Evolutionary conservation across 2,888 invertebrate genomes (phyloP).

Genomic region (Punctoribates punctum): DNA sequence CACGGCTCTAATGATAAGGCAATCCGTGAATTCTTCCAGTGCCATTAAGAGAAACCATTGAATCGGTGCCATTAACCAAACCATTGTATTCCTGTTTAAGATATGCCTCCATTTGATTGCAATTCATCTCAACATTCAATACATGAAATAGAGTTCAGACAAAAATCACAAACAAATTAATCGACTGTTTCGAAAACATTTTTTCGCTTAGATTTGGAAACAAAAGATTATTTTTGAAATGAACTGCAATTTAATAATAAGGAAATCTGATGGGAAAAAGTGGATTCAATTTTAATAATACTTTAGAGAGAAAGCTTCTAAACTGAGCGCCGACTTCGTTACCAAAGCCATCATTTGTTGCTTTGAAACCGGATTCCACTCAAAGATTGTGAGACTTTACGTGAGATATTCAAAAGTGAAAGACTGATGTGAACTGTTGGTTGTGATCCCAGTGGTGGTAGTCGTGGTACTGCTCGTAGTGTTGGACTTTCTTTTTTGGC

Average conservation of each 20-base stretch:
- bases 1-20: conserved; percentile 50
- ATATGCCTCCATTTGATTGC: too few relatives aligned
- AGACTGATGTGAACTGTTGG: conserved; percentile 3
- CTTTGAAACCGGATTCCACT: conserved; percentile 23
- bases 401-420: conserved; percentile 19
- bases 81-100: too few relatives aligned
- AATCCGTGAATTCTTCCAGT: conserved; percentile 55
- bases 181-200: too few relatives aligned
- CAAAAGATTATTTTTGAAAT: too few relatives aligned
- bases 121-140: neutral
- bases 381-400: conserved; percentile 16
- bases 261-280: too few relatives aligned
- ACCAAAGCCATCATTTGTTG: neutral
- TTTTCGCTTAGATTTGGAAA: too few relatives aligned
- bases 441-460: neutral
- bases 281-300: too few relatives aligned
- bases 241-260: too few relatives aligned
- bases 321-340: neutral
- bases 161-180: too few relatives aligned
- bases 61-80: neutral
- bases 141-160: neutral
- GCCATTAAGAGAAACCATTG: conserved; percentile 52
- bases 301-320: too few relatives aligned
- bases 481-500: conserved; percentile 6
- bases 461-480: neutral